Evolutionary conservation across 2,797 vertebrate genomes (phyloP).

Genomic region (Labeo calbasu): DNA sequence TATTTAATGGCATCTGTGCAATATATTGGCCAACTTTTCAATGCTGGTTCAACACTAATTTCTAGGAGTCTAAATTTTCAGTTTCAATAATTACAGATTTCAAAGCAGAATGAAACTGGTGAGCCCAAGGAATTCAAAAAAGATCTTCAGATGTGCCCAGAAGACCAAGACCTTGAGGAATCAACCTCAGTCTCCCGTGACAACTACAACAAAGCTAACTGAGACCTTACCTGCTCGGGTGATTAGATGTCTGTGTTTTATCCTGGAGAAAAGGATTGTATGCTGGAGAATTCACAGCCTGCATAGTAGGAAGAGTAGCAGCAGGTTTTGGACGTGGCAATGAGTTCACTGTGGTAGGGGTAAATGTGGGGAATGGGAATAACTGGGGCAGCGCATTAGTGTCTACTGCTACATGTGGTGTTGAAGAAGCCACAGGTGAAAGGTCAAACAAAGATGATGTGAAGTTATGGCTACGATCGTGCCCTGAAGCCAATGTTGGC

Average conservation of each 20-base stretch:
- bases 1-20: neutral
- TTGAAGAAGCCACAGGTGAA: conserved; percentile 77
- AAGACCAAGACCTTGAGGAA: neutral
- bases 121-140: neutral
- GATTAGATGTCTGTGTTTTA: conserved; percentile 80
- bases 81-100: conserved; percentile 11
- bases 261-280: conserved; percentile 80
- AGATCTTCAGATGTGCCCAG: conserved; percentile 1
- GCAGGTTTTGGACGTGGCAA: conserved; percentile 60
- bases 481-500: conserved; percentile 1
- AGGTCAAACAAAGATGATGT: conserved; percentile 39
- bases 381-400: conserved; percentile 67
- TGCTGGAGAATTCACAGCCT: conserved; percentile 70
- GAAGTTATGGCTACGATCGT: conserved; percentile 24
- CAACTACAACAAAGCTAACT: conserved; percentile 6
- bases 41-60: neutral
- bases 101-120: neutral
- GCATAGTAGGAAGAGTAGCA: conserved; percentile 62
- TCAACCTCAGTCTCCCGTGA: conserved; percentile 4
- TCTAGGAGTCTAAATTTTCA: neutral
- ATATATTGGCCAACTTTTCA: neutral
- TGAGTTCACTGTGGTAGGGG: conserved; percentile 65
- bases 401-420: conserved; percentile 76
- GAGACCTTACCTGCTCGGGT: conserved; percentile 82
- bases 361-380: conserved; percentile 65